Percentiles rank a stretch among this genome's conserved stretches.
Conservation (phyloP, 2,797 vertebrate species). For the Sciaenops ocellatus region DNA sequence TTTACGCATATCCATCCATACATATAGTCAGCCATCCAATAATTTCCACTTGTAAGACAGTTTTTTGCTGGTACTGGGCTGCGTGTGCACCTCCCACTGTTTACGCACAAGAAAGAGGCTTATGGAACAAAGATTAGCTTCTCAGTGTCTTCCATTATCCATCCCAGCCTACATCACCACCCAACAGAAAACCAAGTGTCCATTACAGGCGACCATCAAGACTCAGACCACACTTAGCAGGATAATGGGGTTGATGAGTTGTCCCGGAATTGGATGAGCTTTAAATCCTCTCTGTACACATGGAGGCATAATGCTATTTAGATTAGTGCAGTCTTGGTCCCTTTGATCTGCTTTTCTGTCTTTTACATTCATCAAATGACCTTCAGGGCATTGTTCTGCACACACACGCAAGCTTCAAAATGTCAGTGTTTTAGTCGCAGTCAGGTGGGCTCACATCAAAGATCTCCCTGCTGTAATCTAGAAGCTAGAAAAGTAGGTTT, state of each 20-base stretch:
- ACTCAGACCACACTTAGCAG: slow-evolving; percentile 15
- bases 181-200: background rate
- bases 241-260: slow-evolving; percentile 4
- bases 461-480: background rate
- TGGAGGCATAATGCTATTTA: background rate
- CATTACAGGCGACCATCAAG: slow-evolving; percentile 3
- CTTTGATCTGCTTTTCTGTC: slow-evolving; percentile 12
- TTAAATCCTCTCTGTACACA: slow-evolving; percentile 23
- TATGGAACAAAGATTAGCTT: slow-evolving; percentile 1
- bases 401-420: slow-evolving; percentile 1
- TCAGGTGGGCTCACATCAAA: background rate
- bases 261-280: slow-evolving; percentile 39
- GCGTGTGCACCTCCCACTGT: background rate
- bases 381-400: background rate
- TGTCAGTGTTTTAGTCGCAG: background rate
- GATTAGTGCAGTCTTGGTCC: background rate
- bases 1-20: background rate
- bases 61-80: background rate
- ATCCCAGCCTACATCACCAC: background rate
- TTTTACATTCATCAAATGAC: background rate
- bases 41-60: too few relatives aligned
- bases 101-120: slow-evolving; percentile 19
- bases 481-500: background rate
- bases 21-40: background rate
- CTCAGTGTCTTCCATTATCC: slow-evolving; percentile 1